Evolutionary conservation across 2,888 invertebrate species (phyloP).

Genomic region (Lasioglossum morio): DNA sequence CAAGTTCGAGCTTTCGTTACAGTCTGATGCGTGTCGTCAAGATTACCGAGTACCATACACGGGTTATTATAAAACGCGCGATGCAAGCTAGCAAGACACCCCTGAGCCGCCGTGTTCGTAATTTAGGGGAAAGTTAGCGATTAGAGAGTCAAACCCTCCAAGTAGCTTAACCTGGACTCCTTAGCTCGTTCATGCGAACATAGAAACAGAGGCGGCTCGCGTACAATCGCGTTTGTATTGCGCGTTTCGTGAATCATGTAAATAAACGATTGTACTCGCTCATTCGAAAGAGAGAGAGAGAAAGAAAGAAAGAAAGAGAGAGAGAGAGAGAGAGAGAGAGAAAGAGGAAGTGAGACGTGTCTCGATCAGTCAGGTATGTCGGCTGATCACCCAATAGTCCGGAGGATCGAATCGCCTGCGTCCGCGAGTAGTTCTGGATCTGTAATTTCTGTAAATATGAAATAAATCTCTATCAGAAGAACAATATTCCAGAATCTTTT

Average conservation of each 20-base stretch:
- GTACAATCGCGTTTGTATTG: neutral
- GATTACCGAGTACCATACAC: neutral
- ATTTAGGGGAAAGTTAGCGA: constrained; percentile 7
- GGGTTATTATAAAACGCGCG: constrained; percentile 8
- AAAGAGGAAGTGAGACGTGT: neutral
- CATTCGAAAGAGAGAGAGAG: neutral
- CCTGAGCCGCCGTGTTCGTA: neutral
- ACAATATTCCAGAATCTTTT: neutral
- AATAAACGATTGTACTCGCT: constrained; percentile 22
- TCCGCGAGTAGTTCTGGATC: constrained; percentile 52
- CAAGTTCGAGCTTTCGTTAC: neutral
- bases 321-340: neutral
- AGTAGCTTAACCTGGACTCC: neutral
- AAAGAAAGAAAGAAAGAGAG: neutral
- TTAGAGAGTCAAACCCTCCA: constrained; percentile 3
- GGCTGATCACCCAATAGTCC: constrained; percentile 20
- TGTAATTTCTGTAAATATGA: constrained; percentile 75
- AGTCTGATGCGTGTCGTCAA: neutral
- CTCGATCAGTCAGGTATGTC: neutral
- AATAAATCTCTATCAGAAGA: constrained; percentile 68
- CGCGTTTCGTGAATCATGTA: constrained; percentile 35
- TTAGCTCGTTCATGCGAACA: neutral
- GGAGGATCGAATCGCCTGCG: constrained; percentile 30
- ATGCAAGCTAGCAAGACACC: neutral
- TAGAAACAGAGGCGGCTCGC: neutral